phyloP scores from a whole-genome alignment of 2,888 invertebrate genomes.

The Caenorhabditis zanzibari region DNA sequence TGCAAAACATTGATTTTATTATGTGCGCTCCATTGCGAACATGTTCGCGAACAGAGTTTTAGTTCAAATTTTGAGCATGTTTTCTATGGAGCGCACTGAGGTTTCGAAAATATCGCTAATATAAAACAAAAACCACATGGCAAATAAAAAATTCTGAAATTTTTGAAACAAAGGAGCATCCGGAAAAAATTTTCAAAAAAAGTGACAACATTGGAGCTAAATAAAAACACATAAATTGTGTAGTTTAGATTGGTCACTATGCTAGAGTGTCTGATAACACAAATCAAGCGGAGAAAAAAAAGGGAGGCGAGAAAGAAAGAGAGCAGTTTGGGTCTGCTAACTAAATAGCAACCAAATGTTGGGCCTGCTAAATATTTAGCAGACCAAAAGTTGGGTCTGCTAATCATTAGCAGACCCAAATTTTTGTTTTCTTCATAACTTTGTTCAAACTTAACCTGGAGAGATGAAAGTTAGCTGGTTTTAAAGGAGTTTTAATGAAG shows the following conservation, averaged over 20 bases:
- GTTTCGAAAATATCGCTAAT: too few species aligned
- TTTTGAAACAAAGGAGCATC: neutral
- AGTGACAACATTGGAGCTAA: conserved; percentile 8
- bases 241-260: conserved; percentile 23
- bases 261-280: conserved; percentile 13
- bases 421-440: too few species aligned
- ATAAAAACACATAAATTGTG: neutral
- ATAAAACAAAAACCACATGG: neutral
- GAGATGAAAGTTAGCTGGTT: too few species aligned
- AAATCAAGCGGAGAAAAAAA: neutral
- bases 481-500: too few species aligned
- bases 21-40: too few species aligned
- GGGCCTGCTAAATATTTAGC: too few species aligned
- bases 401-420: neutral
- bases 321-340: neutral
- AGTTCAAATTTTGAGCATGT: too few species aligned
- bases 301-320: neutral
- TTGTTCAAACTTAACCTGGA: neutral
- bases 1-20: too few species aligned
- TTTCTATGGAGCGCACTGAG: too few species aligned
- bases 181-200: neutral
- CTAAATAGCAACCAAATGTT: too few species aligned
- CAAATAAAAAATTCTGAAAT: neutral
- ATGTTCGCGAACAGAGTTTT: too few species aligned
- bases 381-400: too few species aligned